Percentiles rank a stretch among this genome's conserved stretches.
Evolutionary conservation across 2,888 invertebrate genomes (phyloP).

Genomic region (Aspidiotus rigidus): DNA sequence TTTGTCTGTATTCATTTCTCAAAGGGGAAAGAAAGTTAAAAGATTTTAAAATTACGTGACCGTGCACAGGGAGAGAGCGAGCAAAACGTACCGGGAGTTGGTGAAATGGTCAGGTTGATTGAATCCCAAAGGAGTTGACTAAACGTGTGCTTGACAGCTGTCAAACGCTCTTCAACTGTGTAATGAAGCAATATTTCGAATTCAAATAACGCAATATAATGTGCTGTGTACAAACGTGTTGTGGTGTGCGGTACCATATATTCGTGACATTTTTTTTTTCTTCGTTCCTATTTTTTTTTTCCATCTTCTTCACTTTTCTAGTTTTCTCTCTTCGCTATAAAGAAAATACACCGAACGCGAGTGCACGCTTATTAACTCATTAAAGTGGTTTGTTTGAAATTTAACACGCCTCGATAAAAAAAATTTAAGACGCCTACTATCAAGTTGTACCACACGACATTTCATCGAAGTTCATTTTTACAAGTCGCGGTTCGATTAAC

Average conservation of each 20-base stretch:
- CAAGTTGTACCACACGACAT: too few species aligned
- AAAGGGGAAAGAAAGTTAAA: conserved; percentile 28
- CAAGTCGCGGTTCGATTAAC: too few species aligned
- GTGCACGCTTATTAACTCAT: conserved; percentile 26
- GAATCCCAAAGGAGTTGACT: conserved; percentile 32
- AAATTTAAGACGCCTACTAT: neutral
- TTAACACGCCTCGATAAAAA: conserved; percentile 16
- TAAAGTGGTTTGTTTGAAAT: conserved; percentile 23
- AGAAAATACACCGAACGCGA: conserved; percentile 1
- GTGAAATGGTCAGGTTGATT: conserved; percentile 30
- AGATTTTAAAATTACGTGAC: conserved; percentile 29
- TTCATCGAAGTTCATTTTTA: too few species aligned
- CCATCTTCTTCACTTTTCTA: neutral
- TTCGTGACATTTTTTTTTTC: conserved; percentile 25
- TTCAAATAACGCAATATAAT: conserved; percentile 19
- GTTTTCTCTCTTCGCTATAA: neutral
- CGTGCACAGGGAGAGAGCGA: conserved; percentile 12
- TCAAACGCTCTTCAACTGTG: conserved; percentile 31
- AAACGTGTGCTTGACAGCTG: conserved; percentile 33
- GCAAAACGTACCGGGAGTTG: neutral
- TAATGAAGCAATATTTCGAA: conserved; percentile 32
- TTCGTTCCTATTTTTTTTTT: neutral
- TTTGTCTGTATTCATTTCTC: neutral
- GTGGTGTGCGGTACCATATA: conserved; percentile 7
- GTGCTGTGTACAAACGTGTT: neutral